Conservation (phyloP, 2,113 vertebrate genomes). For the Rhinolophus ferrumequinum region DNA sequence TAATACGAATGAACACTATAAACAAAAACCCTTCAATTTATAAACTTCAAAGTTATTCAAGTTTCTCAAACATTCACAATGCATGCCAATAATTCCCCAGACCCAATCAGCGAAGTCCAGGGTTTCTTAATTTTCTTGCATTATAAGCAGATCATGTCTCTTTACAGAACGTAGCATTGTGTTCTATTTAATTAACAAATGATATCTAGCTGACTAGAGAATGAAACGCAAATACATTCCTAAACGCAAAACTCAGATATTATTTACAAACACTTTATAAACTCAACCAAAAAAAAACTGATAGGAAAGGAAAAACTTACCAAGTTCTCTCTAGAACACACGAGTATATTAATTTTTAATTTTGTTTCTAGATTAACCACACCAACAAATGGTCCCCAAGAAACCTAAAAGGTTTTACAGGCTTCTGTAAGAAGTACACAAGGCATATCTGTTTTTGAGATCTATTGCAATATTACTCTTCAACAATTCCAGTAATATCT, state of each 20-base stretch:
- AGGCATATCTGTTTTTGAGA: background rate
- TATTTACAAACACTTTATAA: constrained; percentile 40
- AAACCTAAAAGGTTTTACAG: background rate
- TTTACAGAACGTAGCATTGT: background rate
- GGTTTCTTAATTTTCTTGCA: background rate
- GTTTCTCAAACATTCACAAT: background rate
- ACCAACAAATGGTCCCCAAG: background rate
- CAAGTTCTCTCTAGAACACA: constrained; percentile 17
- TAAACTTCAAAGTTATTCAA: background rate
- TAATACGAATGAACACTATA: background rate
- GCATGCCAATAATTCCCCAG: background rate
- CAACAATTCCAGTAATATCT: background rate
- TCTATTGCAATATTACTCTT: constrained; percentile 32
- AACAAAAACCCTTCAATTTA: constrained; percentile 9
- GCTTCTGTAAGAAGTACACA: background rate
- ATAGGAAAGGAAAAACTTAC: background rate
- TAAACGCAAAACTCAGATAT: constrained; percentile 28
- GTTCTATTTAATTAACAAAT: background rate
- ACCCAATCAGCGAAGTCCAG: background rate
- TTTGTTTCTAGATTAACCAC: constrained; percentile 1
- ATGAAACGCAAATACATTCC: constrained; percentile 5
- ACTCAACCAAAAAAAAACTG: constrained; percentile 17
- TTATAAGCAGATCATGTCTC: background rate
- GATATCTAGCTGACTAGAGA: background rate
- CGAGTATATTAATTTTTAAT: background rate